Evolutionary conservation across 2,888 invertebrate species (phyloP).

Genomic region (Neoascia interrupta): DNA sequence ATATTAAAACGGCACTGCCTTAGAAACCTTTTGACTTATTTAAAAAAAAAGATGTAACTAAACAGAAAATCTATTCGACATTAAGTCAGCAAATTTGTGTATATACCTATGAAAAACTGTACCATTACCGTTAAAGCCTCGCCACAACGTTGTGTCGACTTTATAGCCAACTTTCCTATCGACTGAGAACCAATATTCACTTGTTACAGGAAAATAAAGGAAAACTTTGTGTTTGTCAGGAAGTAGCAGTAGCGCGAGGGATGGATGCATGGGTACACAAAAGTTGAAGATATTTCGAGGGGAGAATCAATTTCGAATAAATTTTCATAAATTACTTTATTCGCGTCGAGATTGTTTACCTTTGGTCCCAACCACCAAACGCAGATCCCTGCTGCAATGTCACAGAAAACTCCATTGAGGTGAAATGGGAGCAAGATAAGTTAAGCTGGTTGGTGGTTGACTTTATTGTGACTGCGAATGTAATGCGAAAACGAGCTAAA

Average conservation of each 20-base stretch:
- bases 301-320: slow-evolving; percentile 66
- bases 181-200: slow-evolving; percentile 65
- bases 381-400: slow-evolving; percentile 34
- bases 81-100: slow-evolving; percentile 57
- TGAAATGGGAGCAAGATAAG: no score
- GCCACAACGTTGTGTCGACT: not conserved
- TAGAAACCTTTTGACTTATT: no score
- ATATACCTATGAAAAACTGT: not conserved
- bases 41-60: no score
- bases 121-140: slow-evolving; percentile 6
- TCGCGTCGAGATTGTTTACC: slow-evolving; percentile 66
- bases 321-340: slow-evolving; percentile 68
- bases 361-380: slow-evolving; percentile 24
- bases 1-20: no score
- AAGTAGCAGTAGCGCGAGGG: slow-evolving; percentile 17
- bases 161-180: slow-evolving; percentile 68
- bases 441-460: slow-evolving; percentile 58
- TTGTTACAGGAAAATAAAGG: slow-evolving; percentile 47
- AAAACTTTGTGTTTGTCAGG: slow-evolving; percentile 48
- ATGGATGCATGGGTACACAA: not conserved
- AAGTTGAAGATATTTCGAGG: slow-evolving; percentile 1
- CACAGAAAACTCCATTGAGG: slow-evolving; percentile 31
- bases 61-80: slow-evolving; percentile 30
- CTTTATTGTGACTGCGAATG: slow-evolving; percentile 18
- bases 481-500: slow-evolving; percentile 52